Evolutionary conservation across 2,113 vertebrate genomes (phyloP).

Genomic region (Hemibagrus wyckioides): DNA sequence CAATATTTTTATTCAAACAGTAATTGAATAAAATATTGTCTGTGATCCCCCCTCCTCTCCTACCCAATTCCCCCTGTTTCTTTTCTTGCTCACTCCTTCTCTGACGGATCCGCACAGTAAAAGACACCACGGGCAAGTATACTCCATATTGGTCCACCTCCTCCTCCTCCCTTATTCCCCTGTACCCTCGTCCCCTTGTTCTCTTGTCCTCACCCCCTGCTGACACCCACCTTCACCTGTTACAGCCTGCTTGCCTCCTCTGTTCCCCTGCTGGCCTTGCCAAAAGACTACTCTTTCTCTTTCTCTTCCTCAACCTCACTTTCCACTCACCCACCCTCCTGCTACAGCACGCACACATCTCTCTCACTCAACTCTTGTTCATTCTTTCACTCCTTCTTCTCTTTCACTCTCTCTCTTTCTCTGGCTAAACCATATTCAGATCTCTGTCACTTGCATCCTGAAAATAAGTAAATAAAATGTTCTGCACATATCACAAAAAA

Average conservation of each 20-base stretch:
- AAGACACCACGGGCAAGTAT: slow-evolving; percentile 98
- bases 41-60: slow-evolving; percentile 86
- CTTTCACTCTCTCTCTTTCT: not conserved
- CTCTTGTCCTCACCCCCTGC: slow-evolving; percentile 46
- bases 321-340: slow-evolving; percentile 74
- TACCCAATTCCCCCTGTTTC: slow-evolving; percentile 86
- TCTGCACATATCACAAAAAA: slow-evolving; percentile 11
- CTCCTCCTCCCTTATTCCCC: slow-evolving; percentile 75
- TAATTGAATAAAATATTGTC: slow-evolving; percentile 99
- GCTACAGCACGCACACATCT: slow-evolving; percentile 62
- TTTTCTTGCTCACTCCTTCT: slow-evolving; percentile 99
- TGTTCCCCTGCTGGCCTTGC: slow-evolving; percentile 72
- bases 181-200: slow-evolving; percentile 66
- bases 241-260: slow-evolving; percentile 78
- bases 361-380: slow-evolving; percentile 9
- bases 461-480: slow-evolving; percentile 23
- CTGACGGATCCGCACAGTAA: slow-evolving; percentile 99
- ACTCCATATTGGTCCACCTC: slow-evolving; percentile 97
- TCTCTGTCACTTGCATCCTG: slow-evolving; percentile 35
- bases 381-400: slow-evolving; percentile 21
- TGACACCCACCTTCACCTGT: slow-evolving; percentile 74
- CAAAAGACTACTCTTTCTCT: slow-evolving; percentile 67
- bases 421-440: too few species aligned
- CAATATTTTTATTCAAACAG: slow-evolving; percentile 99
- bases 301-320: slow-evolving; percentile 63